Conservation (phyloP, 2,113 vertebrate species). For the Brachirus orientalis region DNA sequence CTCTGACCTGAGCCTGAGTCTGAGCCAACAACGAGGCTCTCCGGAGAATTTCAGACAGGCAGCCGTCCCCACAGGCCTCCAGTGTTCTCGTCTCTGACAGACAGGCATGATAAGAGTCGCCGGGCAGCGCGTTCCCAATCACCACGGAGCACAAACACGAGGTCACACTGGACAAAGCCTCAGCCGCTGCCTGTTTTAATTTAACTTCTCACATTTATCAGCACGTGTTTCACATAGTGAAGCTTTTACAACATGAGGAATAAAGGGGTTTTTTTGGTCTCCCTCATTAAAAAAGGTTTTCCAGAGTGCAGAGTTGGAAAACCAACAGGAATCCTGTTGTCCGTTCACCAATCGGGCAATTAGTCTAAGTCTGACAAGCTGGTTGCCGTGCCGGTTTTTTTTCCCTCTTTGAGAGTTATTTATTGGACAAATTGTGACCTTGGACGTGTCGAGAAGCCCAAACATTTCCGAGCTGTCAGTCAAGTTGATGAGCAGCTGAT, state of each 20-base stretch:
- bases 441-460: conserved; percentile 28
- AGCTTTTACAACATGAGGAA: conserved; percentile 2
- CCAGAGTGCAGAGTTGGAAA: no score
- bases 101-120: conserved; percentile 68
- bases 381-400: conserved; percentile 11
- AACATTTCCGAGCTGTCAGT: conserved; percentile 59
- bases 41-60: conserved; percentile 60
- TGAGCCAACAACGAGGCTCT: conserved; percentile 57
- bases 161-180: conserved; percentile 29
- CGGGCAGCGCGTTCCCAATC: conserved; percentile 56
- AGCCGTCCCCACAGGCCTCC: conserved; percentile 55
- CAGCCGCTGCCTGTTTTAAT: neutral
- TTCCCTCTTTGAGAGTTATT: conserved; percentile 30
- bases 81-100: conserved; percentile 62
- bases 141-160: conserved; percentile 52
- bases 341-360: no score
- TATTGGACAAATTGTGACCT: conserved; percentile 47
- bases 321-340: no score
- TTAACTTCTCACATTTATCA: neutral
- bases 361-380: conserved; percentile 7
- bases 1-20: conserved; percentile 41
- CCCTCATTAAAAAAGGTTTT: no score
- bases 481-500: conserved; percentile 24
- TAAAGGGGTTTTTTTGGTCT: no score
- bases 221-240: neutral